A percentile compares a stretch with the other conserved stretches of the same genome.
These are phyloP conservation scores for Gallinago undulata DNA, from an alignment of 2,113 vertebrate genomes.

Conservation along the genomic window DNA sequence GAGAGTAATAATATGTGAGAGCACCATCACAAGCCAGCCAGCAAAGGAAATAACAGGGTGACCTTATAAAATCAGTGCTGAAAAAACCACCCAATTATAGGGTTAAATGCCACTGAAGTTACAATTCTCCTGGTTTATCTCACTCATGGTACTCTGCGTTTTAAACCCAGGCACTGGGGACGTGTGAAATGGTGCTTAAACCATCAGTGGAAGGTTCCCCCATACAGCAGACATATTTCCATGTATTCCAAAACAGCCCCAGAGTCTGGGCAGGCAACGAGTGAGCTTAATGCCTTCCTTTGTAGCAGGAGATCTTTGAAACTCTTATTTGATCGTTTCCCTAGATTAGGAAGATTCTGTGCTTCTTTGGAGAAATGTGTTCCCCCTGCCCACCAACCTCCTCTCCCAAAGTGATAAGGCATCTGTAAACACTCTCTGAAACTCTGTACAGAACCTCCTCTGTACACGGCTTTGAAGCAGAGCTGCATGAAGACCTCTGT, in stretches of 20 bases:
- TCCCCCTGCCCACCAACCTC: slow-evolving; percentile 13
- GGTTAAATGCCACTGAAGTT: slow-evolving; percentile 24
- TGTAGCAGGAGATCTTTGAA: slow-evolving; percentile 71
- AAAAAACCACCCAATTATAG: slow-evolving; percentile 17
- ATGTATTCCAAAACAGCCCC: slow-evolving; percentile 21
- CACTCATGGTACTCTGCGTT: not conserved
- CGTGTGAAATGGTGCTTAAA: slow-evolving; percentile 35
- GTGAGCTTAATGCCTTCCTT: slow-evolving; percentile 65
- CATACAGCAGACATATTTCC: not conserved
- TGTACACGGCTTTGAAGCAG: slow-evolving; percentile 72
- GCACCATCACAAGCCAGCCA: slow-evolving; percentile 9
- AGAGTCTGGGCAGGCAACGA: slow-evolving; percentile 12
- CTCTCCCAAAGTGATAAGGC: slow-evolving; percentile 65
- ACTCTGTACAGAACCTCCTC: slow-evolving; percentile 54
- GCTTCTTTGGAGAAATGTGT: slow-evolving; percentile 54
- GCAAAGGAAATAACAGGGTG: slow-evolving; percentile 37
- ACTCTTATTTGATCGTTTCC: slow-evolving; percentile 61
- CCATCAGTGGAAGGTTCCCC: slow-evolving; percentile 11
- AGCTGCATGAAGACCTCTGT: slow-evolving; percentile 69
- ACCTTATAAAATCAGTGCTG: slow-evolving; percentile 27
- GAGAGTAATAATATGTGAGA: slow-evolving; percentile 22
- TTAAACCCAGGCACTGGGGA: not conserved
- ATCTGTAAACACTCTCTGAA: slow-evolving; percentile 75
- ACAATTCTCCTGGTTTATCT: not conserved
- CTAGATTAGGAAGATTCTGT: slow-evolving; percentile 58